A percentile compares a stretch with the other conserved stretches of the same genome.
These are phyloP conservation scores for Drosophila subpulchrella DNA, from an alignment of 1,140 invertebrate species.

Conservation along the genomic window DNA sequence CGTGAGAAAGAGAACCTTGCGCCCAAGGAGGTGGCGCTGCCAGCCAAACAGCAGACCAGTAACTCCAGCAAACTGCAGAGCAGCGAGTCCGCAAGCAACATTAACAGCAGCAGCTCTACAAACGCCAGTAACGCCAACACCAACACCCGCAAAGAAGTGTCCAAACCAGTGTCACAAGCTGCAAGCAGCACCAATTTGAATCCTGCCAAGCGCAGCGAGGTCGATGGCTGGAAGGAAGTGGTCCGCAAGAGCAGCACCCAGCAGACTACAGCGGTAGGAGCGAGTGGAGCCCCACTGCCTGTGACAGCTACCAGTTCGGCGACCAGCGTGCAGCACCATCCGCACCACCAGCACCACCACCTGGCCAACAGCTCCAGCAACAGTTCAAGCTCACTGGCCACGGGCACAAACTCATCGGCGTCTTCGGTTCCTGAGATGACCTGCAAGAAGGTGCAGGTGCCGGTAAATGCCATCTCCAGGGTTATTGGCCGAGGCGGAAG, in stretches of 20 bases:
- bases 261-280: constrained; percentile 52
- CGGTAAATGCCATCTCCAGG: constrained; percentile 96
- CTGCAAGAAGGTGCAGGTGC: constrained; percentile 94
- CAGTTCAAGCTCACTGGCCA: constrained; percentile 39
- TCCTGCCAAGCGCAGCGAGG: constrained; percentile 86
- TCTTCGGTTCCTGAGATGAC: constrained; percentile 69
- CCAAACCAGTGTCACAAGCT: constrained; percentile 15
- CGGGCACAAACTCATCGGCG: constrained; percentile 5
- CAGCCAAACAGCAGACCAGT: constrained; percentile 45
- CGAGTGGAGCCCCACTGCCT: constrained; percentile 16
- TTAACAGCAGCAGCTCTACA: constrained; percentile 19
- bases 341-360: constrained; percentile 38
- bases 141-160: constrained; percentile 26
- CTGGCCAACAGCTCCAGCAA: constrained; percentile 36
- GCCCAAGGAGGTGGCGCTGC: constrained; percentile 69
- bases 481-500: constrained; percentile 98
- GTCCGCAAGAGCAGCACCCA: constrained; percentile 90
- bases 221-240: constrained; percentile 98
- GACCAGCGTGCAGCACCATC: constrained; percentile 45
- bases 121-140: constrained; percentile 2
- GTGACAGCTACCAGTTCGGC: constrained; percentile 24
- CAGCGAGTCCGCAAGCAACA: constrained; percentile 59
- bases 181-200: constrained; percentile 14
- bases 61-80: constrained; percentile 40
- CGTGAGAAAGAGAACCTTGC: constrained; percentile 83